These are phyloP conservation scores for Crocidura indochinensis DNA, from an alignment of 2,797 vertebrate genomes.

Conservation along the genomic window DNA sequence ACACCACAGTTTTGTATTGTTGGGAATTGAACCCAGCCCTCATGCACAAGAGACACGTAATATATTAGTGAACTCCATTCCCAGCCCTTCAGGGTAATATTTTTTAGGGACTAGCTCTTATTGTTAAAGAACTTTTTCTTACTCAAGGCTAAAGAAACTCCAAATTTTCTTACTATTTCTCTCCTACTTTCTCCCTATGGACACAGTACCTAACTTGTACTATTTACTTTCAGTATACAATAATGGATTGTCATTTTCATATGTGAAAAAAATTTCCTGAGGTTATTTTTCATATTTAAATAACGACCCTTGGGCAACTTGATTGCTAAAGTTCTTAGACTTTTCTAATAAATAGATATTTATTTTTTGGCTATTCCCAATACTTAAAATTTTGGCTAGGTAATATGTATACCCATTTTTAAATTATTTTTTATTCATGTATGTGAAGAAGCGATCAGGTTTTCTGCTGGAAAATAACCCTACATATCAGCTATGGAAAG, in stretches of 20 bases:
- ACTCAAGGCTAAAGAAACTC: neutral
- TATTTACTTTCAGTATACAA: slow-evolving; percentile 27
- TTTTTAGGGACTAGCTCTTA: neutral
- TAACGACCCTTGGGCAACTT: neutral
- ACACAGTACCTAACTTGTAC: neutral
- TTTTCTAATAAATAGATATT: neutral
- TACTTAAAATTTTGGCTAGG: slow-evolving; percentile 12
- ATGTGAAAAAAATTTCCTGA: neutral
- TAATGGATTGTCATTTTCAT: neutral
- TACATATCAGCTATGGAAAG: slow-evolving; percentile 96
- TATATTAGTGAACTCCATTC: too few species aligned
- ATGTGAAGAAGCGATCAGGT: slow-evolving; percentile 82
- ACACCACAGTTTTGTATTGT: too few species aligned
- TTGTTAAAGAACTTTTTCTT: slow-evolving; percentile 9
- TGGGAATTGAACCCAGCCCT: too few species aligned
- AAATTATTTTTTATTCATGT: slow-evolving; percentile 1
- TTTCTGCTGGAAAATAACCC: slow-evolving; percentile 89
- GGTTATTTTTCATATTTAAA: neutral
- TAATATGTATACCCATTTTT: neutral
- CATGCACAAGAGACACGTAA: too few species aligned
- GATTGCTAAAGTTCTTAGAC: neutral
- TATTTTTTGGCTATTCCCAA: neutral
- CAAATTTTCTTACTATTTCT: neutral
- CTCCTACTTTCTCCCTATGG: neutral
- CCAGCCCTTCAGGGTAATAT: neutral